These are phyloP conservation scores for Erithacus rubecula DNA, from an alignment of 2,797 vertebrate genomes.

Conservation along the genomic window DNA sequence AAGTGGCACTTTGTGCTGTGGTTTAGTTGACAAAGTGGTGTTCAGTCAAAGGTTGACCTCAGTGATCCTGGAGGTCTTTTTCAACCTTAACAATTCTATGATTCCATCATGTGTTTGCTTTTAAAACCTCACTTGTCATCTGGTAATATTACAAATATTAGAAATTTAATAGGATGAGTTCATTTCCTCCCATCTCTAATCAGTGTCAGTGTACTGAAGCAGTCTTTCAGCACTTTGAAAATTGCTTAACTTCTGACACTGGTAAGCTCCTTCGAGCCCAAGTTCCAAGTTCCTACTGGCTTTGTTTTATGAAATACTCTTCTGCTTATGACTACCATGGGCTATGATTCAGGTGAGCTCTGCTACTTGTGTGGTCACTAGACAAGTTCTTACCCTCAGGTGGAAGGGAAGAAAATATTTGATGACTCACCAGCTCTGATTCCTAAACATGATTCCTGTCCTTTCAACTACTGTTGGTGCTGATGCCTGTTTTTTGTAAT, in stretches of 20 bases:
- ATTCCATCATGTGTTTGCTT: background rate
- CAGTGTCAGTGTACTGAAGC: background rate
- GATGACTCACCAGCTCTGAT: background rate
- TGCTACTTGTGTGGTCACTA: background rate
- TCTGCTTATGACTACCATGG: background rate
- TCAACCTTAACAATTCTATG: background rate
- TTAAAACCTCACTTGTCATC: background rate
- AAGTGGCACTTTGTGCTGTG: background rate
- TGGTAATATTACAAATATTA: background rate
- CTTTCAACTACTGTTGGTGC: background rate
- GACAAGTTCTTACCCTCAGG: background rate
- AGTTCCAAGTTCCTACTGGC: background rate
- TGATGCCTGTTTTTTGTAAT: background rate
- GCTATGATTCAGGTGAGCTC: background rate
- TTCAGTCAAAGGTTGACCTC: background rate
- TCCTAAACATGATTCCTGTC: background rate
- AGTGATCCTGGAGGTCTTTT: background rate
- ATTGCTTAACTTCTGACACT: background rate
- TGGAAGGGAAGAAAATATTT: background rate
- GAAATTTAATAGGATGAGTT: background rate
- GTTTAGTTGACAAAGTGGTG: background rate
- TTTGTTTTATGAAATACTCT: background rate
- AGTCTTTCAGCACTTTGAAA: background rate
- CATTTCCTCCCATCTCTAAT: background rate
- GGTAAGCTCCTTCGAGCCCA: background rate